phyloP scores from a whole-genome alignment of 2,888 invertebrate species.

The Macrosoma leucophasiata region DNA sequence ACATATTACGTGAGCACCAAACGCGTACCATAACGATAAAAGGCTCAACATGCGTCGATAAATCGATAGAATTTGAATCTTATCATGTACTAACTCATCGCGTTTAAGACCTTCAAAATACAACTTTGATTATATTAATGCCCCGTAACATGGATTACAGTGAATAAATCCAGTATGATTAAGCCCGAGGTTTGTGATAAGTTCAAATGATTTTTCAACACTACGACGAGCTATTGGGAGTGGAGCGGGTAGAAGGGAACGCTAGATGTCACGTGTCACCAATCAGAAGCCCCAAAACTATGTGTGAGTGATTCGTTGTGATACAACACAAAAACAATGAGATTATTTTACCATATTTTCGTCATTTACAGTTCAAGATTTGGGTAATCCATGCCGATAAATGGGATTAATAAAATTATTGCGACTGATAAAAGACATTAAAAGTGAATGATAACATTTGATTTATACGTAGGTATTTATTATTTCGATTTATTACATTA shows the following conservation, averaged over 20 bases:
- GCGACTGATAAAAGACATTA: conserved; percentile 57
- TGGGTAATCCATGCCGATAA: conserved; percentile 54
- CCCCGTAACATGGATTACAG: conserved; percentile 40
- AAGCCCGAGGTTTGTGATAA: conserved; percentile 50
- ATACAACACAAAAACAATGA: conserved; percentile 1
- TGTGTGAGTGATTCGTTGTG: conserved; percentile 12
- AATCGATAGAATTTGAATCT: conserved; percentile 32
- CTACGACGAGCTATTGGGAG: conserved; percentile 18
- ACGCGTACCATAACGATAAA: conserved; percentile 30
- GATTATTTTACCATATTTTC: conserved; percentile 22
- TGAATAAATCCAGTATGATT: conserved; percentile 51
- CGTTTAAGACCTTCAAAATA: conserved; percentile 47
- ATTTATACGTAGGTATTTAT: conserved; percentile 52
- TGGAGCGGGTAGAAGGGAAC: conserved; percentile 14
- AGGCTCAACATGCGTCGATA: conserved; percentile 15
- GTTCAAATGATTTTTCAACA: conserved; percentile 21
- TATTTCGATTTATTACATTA: conserved; percentile 4
- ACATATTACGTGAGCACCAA: conserved; percentile 21
- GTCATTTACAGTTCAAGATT: conserved; percentile 53
- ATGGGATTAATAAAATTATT: conserved; percentile 52
- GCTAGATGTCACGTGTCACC: conserved; percentile 23
- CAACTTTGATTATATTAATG: conserved; percentile 59
- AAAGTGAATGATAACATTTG: conserved; percentile 68
- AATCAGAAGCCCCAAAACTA: not conserved
- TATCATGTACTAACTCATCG: conserved; percentile 36